Evolutionary conservation across 2,113 vertebrate species (phyloP), one percentile per base, ranked within the genome.

Genomic region (Ceuthmochares aereus): DNA sequence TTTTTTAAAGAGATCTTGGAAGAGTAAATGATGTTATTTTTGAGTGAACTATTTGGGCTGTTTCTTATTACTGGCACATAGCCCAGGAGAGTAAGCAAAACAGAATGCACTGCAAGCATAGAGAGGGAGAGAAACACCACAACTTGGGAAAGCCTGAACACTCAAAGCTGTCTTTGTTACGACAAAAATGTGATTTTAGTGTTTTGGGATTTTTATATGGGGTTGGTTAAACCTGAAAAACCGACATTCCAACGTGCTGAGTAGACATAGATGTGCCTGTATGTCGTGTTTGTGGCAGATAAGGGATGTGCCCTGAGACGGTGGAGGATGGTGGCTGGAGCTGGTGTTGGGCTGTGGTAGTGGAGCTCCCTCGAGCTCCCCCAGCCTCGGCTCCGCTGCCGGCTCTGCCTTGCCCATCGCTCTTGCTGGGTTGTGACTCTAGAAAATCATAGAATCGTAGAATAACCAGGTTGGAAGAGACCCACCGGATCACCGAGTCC

Each of bases 11-110:
- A 80, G 5, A 4, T 73, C 75, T 95, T 95, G 91, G 89, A 91
- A 76, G 74, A 85, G 36, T 37, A 91, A 85, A 34, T 76, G 19
- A 58, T 94, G 60, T 87, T 95, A 93, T 93, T 96, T 94, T 91
- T 83, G 68, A 94, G 60, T 15, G 4, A 88, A 81, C 55, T 92
- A 6, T 93, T 95, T 84, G 93, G 69, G 55, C 80, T 90, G 93
- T 94, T 97, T 95, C 87, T 94, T 95, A 64, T 94, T 92, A 49
- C 84, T 96, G 95, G 95, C 93, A 81, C 40, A 1, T 6, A 75
- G 86, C 93, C 90, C 76, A 60, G 73, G 83, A 86, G 76, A 86
- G 85, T 86, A 94, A 96, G 93, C 72, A 90, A 94, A 96, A 43
- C 83, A 91, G 93, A 93, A 90, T 84, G 89, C 5, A 0, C 72